Evolutionary conservation across 1,140 invertebrate species (phyloP), one percentile per base, ranked within the genome.

Genomic region (Drosophila pectinifera): DNA sequence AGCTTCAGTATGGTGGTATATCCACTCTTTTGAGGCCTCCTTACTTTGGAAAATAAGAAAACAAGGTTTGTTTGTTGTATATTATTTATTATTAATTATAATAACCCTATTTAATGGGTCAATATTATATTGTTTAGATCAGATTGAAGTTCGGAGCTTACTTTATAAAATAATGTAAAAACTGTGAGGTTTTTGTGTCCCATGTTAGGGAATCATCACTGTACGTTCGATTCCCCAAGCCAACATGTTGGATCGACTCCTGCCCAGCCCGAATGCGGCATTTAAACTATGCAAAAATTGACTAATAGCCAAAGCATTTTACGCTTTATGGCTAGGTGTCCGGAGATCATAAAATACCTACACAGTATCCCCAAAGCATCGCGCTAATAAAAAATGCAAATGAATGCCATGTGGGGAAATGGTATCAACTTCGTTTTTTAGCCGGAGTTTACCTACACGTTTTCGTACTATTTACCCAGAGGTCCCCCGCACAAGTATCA

Each of bases 341-440:
- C 4, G 28, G 31, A 10, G 6, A 34, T 13, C 55, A 34, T 42
- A 54, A 65, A 54, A 54, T 46, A 28, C 46, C 61, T 18, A 42
- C 10, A 53, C 31, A 42, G 13, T 36, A 14, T 61, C 11, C 46
- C 46, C 24, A 16, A 65, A n/a, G 2, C 48, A 34, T 22, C 5
- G 31, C 24, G 34, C 16, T 31, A 26, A 57, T 69, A 45, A 39
- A 55, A 57, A 56, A 70, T 70, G 67, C 64, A 70, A 70, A 70
- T 70, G 26, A 24, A 48, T 69, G 67, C 34, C 64, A 70, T 16
- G 31, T 70, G 64, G 26, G 64, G 67, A 69, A 70, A 70, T 57
- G 42, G 36, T 28, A 24, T 43, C 34, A 41, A n/a, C 42, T 55
- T 55, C 18, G 59, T 26, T 20, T 26, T 41, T 34, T 34, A 45